These are phyloP conservation scores for Sphaerolaimus hirsutus DNA, from an alignment of 2,888 invertebrate species.

Conservation along the genomic window DNA sequence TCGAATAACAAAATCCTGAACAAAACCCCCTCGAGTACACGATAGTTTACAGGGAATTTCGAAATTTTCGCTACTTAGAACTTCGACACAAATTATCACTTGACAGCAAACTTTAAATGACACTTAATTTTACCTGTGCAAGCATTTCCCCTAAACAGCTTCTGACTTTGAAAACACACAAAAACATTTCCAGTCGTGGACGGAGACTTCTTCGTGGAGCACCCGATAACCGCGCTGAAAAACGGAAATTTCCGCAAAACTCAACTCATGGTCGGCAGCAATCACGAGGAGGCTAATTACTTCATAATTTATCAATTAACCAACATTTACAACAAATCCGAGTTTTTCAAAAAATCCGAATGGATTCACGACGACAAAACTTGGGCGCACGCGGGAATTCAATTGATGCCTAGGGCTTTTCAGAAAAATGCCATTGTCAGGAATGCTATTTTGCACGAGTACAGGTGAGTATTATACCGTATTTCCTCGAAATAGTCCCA, in stretches of 20 bases:
- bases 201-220: slow-evolving; percentile 64
- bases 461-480: too few relatives aligned
- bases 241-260: slow-evolving; percentile 70
- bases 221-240: slow-evolving; percentile 39
- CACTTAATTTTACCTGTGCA: too few relatives aligned
- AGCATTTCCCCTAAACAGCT: too few relatives aligned
- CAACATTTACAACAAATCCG: slow-evolving; percentile 46
- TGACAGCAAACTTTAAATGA: too few relatives aligned
- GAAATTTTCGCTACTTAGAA: too few relatives aligned
- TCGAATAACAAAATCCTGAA: too few relatives aligned
- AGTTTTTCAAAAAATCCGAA: slow-evolving; percentile 19
- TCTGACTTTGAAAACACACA: too few relatives aligned
- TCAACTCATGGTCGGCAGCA: slow-evolving; percentile 67
- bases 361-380: slow-evolving; percentile 17
- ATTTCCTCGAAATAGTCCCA: too few relatives aligned
- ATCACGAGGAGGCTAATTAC: slow-evolving; percentile 75
- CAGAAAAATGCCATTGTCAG: slow-evolving; percentile 33
- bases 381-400: slow-evolving; percentile 17
- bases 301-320: slow-evolving; percentile 76
- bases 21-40: too few relatives aligned
- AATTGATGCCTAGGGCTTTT: slow-evolving; percentile 18
- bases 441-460: slow-evolving; percentile 71
- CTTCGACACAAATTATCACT: too few relatives aligned
- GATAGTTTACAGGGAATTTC: too few relatives aligned
- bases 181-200: slow-evolving; percentile 70